These are phyloP conservation scores for Ceratina japonica DNA, from an alignment of 1,140 invertebrate genomes.

Conservation along the genomic window DNA sequence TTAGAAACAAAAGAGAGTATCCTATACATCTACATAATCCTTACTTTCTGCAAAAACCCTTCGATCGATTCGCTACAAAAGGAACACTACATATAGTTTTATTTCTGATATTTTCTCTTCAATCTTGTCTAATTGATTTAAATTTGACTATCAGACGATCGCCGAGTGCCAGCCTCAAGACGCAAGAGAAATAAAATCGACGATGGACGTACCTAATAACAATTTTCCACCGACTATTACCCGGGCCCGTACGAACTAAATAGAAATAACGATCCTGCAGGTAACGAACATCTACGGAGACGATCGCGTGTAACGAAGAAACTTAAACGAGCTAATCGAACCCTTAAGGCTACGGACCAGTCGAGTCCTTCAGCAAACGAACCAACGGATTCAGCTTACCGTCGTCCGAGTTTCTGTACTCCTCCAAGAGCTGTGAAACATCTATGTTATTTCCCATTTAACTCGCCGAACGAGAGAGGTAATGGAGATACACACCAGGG, in stretches of 20 bases:
- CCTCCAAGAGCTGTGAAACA: slow-evolving; percentile 82
- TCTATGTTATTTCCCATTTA: background rate
- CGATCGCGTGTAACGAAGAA: slow-evolving; percentile 6
- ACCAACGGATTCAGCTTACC: slow-evolving; percentile 82
- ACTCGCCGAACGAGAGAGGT: background rate
- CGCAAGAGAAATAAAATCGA: background rate
- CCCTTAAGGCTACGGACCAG: slow-evolving; percentile 38
- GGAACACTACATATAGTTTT: background rate
- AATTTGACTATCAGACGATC: background rate
- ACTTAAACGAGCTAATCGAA: slow-evolving; percentile 21
- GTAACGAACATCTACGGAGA: slow-evolving; percentile 7
- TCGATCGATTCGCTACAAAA: slow-evolving; percentile 8
- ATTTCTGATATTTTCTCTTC: background rate
- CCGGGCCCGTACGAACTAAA: slow-evolving; percentile 15
- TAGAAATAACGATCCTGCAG: slow-evolving; percentile 17
- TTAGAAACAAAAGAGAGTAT: background rate
- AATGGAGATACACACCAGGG: no score
- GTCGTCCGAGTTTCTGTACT: slow-evolving; percentile 83
- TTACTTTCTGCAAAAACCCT: slow-evolving; percentile 35
- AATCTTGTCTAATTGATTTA: background rate
- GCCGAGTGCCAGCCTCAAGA: slow-evolving; percentile 30
- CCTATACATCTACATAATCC: background rate
- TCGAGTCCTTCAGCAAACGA: slow-evolving; percentile 73
- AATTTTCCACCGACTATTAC: slow-evolving; percentile 6
- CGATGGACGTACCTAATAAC: slow-evolving; percentile 40